phyloP scores from a whole-genome alignment of 2,113 vertebrate genomes.

The Xenus cinereus region DNA sequence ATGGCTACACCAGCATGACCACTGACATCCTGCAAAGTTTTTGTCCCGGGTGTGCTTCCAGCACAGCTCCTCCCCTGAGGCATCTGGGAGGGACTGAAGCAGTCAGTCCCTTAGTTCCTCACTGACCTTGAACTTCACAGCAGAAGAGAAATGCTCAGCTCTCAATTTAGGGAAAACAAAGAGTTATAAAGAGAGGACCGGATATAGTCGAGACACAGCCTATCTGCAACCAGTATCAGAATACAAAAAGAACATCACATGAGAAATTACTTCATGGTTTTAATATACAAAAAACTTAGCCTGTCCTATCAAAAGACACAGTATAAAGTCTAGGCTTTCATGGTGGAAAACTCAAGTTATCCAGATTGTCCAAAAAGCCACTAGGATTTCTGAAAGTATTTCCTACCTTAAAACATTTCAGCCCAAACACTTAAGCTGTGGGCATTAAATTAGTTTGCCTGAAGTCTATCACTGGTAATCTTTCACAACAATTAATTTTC shows the following conservation, averaged over 20 bases:
- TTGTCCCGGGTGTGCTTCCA: neutral
- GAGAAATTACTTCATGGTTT: neutral
- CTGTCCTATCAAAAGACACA: neutral
- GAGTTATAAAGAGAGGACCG: neutral
- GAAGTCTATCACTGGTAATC: neutral
- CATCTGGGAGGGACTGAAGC: neutral
- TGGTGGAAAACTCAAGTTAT: neutral
- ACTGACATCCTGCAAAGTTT: fast-evolving
- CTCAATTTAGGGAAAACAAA: neutral
- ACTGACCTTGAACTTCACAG: neutral
- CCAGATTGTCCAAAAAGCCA: neutral
- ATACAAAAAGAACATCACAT: neutral
- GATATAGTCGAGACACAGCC: neutral
- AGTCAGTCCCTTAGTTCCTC: neutral
- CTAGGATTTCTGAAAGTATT: neutral
- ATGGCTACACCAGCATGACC: neutral
- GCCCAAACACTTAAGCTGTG: neutral
- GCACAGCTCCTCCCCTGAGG: neutral
- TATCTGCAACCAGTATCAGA: neutral
- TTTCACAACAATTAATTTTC: neutral
- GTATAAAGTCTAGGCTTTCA: neutral
- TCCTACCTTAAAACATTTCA: neutral
- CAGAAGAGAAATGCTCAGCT: neutral
- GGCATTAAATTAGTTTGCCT: neutral
- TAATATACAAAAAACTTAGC: neutral